phyloP scores from a whole-genome alignment of 2,797 vertebrate species.

The Stomatorhinus walkeri region DNA sequence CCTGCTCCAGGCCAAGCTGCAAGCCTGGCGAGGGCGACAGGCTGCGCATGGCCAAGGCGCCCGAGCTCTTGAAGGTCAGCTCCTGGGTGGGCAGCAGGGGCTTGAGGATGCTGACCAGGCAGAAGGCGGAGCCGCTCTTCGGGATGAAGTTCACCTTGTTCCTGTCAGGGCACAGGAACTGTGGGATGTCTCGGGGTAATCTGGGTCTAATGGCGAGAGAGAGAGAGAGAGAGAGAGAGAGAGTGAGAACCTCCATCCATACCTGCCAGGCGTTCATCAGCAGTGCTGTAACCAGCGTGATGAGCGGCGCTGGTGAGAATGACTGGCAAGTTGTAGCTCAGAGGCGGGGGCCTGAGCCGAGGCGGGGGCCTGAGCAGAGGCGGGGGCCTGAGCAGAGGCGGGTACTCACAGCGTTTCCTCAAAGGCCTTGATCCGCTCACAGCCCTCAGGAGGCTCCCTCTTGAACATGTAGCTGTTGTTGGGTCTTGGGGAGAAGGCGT shows the following conservation, averaged over 20 bases:
- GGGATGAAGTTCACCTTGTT: constrained; percentile 99
- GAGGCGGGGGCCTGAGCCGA: not conserved
- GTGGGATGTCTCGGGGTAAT: constrained; percentile 87
- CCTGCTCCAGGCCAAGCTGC: constrained; percentile 65
- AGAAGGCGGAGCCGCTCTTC: constrained; percentile 98
- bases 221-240: not conserved
- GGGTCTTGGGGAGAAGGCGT: constrained; percentile 92
- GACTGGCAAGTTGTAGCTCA: not conserved
- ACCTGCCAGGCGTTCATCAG: not conserved
- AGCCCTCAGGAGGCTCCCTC: constrained; percentile 95
- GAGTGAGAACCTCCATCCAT: not conserved
- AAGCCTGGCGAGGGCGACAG: constrained; percentile 53
- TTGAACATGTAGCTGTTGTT: constrained; percentile 99
- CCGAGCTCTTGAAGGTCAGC: constrained; percentile 7
- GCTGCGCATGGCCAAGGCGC: not conserved
- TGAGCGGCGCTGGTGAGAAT: not conserved
- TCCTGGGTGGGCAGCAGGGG: constrained; percentile 69
- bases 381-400: not conserved
- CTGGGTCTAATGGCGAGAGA: constrained; percentile 70
- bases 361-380: too few species aligned
- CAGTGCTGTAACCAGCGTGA: not conserved
- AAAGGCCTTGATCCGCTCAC: constrained; percentile 90
- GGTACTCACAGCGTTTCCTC: constrained; percentile 88
- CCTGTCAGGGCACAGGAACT: constrained; percentile 95
- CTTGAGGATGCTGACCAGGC: constrained; percentile 97